These are phyloP conservation scores for Oryzias dopingdopingensis DNA, from an alignment of 2,797 vertebrate genomes.

Conservation along the genomic window DNA sequence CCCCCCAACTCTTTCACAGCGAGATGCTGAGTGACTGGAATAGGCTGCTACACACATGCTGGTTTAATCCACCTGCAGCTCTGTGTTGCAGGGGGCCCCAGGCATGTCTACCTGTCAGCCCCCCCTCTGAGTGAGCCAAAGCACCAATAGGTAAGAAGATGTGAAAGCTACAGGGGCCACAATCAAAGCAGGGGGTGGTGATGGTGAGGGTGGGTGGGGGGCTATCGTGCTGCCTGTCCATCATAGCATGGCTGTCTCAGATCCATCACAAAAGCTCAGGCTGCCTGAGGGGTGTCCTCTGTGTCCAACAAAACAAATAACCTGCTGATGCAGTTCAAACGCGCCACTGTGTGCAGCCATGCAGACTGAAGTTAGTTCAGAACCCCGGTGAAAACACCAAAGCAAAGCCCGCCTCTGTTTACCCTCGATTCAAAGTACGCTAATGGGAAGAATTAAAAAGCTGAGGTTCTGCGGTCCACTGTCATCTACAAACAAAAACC, in stretches of 20 bases:
- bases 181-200: constrained; percentile 32
- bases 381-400: background rate
- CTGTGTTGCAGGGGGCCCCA: constrained; percentile 31
- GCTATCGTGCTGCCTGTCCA: constrained; percentile 38
- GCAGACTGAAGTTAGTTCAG: constrained; percentile 14
- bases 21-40: constrained; percentile 33
- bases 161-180: constrained; percentile 24
- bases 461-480: no score
- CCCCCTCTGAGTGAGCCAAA: constrained; percentile 38
- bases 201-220: constrained; percentile 10
- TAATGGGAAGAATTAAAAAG: no score
- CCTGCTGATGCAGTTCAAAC: constrained; percentile 23
- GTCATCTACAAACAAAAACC: no score
- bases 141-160: constrained; percentile 41
- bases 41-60: constrained; percentile 4
- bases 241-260: constrained; percentile 46
- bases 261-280: constrained; percentile 34
- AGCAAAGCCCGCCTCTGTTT: background rate
- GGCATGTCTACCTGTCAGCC: constrained; percentile 61
- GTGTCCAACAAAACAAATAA: constrained; percentile 52
- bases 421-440: background rate
- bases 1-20: constrained; percentile 20
- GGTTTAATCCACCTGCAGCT: constrained; percentile 37
- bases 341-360: constrained; percentile 3
- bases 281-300: constrained; percentile 31